These are phyloP conservation scores for Tichodroma muraria DNA, from an alignment of 2,113 vertebrate species.

Conservation along the genomic window DNA sequence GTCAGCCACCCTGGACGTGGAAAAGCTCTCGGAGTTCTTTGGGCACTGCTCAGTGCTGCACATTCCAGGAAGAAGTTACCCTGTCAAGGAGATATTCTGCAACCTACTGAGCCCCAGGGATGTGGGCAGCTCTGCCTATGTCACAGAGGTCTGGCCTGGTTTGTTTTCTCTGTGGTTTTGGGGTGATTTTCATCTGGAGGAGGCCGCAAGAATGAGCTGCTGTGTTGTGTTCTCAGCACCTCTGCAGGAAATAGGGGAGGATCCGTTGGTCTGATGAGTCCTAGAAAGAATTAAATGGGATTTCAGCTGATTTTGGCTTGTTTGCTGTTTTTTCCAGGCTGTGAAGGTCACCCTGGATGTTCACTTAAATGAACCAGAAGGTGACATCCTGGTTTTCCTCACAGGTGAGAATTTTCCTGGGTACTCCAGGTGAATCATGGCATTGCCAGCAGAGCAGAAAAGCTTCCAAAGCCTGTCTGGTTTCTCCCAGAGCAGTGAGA, in stretches of 20 bases:
- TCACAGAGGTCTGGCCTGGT: slow-evolving; percentile 82
- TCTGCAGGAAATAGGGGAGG: background rate
- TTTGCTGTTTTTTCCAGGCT: slow-evolving; percentile 73
- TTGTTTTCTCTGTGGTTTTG: background rate
- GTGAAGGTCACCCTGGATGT: slow-evolving; percentile 87
- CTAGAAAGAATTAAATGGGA: background rate
- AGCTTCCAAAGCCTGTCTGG: background rate
- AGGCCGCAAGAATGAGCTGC: background rate
- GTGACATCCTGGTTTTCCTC: slow-evolving; percentile 94
- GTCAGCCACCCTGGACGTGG: slow-evolving; percentile 93
- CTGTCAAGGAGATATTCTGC: slow-evolving; percentile 87
- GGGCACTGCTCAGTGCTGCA: slow-evolving; percentile 82
- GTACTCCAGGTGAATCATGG: background rate
- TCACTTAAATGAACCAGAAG: slow-evolving; percentile 85
- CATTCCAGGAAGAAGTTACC: slow-evolving; percentile 90
- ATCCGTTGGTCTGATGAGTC: fast-evolving
- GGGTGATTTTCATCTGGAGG: background rate
- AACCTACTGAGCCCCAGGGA: slow-evolving; percentile 87
- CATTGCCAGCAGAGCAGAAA: background rate
- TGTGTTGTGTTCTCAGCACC: background rate
- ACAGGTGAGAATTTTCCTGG: slow-evolving; percentile 74
- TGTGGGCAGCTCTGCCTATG: slow-evolving; percentile 79
- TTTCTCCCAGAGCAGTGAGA: background rate
- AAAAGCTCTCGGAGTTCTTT: slow-evolving; percentile 88
- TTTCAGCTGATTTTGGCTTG: background rate